phyloP scores from a whole-genome alignment of 2,888 invertebrate genomes.

The Lobophora halterata region DNA sequence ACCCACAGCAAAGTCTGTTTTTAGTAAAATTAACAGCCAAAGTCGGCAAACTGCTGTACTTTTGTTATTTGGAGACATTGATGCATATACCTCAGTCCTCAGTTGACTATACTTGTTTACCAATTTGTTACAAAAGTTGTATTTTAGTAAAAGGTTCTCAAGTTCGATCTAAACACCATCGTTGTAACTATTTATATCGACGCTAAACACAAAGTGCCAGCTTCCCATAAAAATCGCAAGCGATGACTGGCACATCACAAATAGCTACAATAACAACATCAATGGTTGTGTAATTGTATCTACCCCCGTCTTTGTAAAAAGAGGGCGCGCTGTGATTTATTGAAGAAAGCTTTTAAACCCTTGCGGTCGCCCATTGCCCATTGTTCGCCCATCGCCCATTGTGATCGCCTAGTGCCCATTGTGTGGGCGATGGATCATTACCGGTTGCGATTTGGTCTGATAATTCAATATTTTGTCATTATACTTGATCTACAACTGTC shows the following conservation, averaged over 20 bases:
- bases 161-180: too few relatives aligned
- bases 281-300: slow-evolving; percentile 58
- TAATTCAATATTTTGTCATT: slow-evolving; percentile 46
- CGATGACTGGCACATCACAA: slow-evolving; percentile 46
- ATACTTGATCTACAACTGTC: slow-evolving; percentile 5
- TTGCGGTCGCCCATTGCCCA: slow-evolving; percentile 63
- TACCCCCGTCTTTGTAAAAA: slow-evolving; percentile 38
- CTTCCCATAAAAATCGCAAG: not conserved
- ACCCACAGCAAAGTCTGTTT: too few relatives aligned
- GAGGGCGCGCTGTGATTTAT: slow-evolving; percentile 62
- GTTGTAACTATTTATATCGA: too few relatives aligned
- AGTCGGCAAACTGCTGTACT: too few relatives aligned
- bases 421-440: slow-evolving; percentile 55
- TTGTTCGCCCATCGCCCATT: slow-evolving; percentile 38
- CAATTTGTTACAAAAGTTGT: too few relatives aligned
- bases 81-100: too few relatives aligned
- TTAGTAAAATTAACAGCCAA: too few relatives aligned
- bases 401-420: slow-evolving; percentile 39
- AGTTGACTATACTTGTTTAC: too few relatives aligned
- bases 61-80: too few relatives aligned
- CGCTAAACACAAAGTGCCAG: too few relatives aligned
- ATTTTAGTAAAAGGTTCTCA: too few relatives aligned
- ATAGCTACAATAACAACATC: slow-evolving; percentile 56
- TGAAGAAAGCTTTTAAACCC: slow-evolving; percentile 78
- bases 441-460: slow-evolving; percentile 50